Evolutionary conservation across 2,888 invertebrate species (phyloP), one percentile per base, ranked within the genome.

Genomic region (Synergus gifuensis): DNA sequence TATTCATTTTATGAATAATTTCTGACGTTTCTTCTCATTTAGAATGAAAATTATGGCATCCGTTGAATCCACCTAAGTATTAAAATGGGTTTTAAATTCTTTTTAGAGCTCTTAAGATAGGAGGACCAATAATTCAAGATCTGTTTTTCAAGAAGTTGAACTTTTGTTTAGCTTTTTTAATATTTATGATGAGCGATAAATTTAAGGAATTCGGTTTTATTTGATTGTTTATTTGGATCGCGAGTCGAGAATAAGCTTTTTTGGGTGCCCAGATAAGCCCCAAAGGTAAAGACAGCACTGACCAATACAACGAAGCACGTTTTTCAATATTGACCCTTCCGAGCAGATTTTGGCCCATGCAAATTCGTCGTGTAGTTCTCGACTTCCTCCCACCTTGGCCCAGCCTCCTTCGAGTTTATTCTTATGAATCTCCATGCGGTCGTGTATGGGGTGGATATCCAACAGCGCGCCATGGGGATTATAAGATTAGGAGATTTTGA

Each of bases 401-500:
- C 36, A 73, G n/a, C 54, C 73, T 73, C 11, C 54, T 36, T 73
- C 54, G 40, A 73, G 73, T 73, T 73, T 73, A 73, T 73, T 73
- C 54, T 54, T 73, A 73, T 73, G 54, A 73, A 73, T 54, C 73
- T 73, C 73, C 73, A 73, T 73, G 73, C 54, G 73, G 73, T 73
- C 73, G 49, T 73, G 73, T 73, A 73, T 49, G n/a, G 54, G 54
- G 54, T 54, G 73, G 49, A 46, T 54, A 73, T 73, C 73, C 73
- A 73, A 73, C 73, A 73, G 73, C 54, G 73, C 73, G 54, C 73
- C 36, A n/a, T 73, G 28, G 54, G 73, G 73, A 73, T 73, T 73
- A 73, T 73, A 18, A 54, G 73, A 73, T 73, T 73, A 73, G 73
- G n/a, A 73, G 73, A 73, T 73, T 54, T 73, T 73, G 73, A 54